Base-by-base conservation (phyloP, 2,797 vertebrate genomes). In the Muraenolepis orangiensis region DNA sequence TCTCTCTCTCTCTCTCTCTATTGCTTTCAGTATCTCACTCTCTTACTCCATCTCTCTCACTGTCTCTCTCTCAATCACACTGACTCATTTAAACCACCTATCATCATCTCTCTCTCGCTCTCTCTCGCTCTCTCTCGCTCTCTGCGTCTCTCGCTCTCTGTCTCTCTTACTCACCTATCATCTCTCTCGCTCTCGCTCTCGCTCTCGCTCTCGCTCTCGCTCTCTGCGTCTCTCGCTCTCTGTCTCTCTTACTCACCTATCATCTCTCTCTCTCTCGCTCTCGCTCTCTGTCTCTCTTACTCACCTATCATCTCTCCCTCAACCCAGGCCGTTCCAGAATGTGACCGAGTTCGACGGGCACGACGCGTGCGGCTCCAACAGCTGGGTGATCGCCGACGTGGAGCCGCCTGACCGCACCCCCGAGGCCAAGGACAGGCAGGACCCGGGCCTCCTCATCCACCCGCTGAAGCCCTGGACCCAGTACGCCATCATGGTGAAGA, bases 291-390 rank as follows among this genome's bases (percentile, higher is more conserved):
- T 34, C 23, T 74, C 16, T 46, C 2, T 57, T 13, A 7, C 0
- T 69, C 16, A 23, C 4, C 75, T n/a, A n/a, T n/a, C n/a, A n/a
- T n/a, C n/a, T n/a, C n/a, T n/a, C n/a, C n/a, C n/a, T n/a, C n/a
- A n/a, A n/a, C 68, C 8, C 87, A 99, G 98, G 20, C 96, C 96
- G 0, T 96, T 93, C 69, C 95, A 87, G 82, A 99, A 99, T 0
- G 96, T 99, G 87, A 99, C 98, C 0, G 98, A 99, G 91, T 99
- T 98, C 0, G 98, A 99, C 0, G 98, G 98, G 1, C 97, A 99
- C 84, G 98, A 99, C 0, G 98, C 97, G 0, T 99, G 98, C 0
- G 97, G 98, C 51, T 98, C 97, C 1, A 98, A 98, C 87, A 99
- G 98, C 87, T 99, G 98, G 98, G 93, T 94, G 0, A 98, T 99